Base-by-base conservation (phyloP, 1,140 invertebrate species). In the Platorchestia sp. region DNA sequence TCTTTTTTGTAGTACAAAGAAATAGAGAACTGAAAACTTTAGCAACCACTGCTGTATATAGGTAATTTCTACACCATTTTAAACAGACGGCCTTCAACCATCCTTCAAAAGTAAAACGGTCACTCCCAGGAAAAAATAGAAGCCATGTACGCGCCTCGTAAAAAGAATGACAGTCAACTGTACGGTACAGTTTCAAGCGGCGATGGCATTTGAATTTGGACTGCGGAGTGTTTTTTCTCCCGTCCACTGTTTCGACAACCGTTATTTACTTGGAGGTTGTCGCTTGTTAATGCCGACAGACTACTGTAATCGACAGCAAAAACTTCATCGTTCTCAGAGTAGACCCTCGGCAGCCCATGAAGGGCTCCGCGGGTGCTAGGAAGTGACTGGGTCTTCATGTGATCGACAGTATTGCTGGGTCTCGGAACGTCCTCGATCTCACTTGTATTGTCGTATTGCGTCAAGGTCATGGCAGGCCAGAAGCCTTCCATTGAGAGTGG, bases 211-310 rank as follows among this genome's bases (percentile, higher is more conserved):
- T 75, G 59, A 27, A 75, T 75, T 75, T 75, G 59, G 59, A 75
- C 14, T 75, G 59, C 27, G 27, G 27, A 42, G 41, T 5, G 5
- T 89, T 89, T 86, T 89, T 89, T 42, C 36, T 89, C 87, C 16
- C 87, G 87, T 75, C 87, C 43, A 36, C 36, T 42, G 87, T 89
- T 89, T 89, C 36, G 43, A 44, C 41, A 89, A 44, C 87, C 87
- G 87, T 89, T 89, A 89, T 89, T 89, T 89, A 89, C n/a, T 89
- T 89, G 87, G 43, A 89, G 87, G 87, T 89, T 89, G 87, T 43
- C 43, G 0, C 27, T 89, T 42, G 41, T 89, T 5, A 44, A 89
- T 16, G 87, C 36, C 59, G 59, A 75, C 1, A 75, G 59, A 75
- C 59, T 36, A 75, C 27, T 36, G 59, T 75, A 75, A 75, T 75